Evolutionary conservation across 2,797 vertebrate genomes (phyloP).

Genomic region (Chaetodon trifasciatus): DNA sequence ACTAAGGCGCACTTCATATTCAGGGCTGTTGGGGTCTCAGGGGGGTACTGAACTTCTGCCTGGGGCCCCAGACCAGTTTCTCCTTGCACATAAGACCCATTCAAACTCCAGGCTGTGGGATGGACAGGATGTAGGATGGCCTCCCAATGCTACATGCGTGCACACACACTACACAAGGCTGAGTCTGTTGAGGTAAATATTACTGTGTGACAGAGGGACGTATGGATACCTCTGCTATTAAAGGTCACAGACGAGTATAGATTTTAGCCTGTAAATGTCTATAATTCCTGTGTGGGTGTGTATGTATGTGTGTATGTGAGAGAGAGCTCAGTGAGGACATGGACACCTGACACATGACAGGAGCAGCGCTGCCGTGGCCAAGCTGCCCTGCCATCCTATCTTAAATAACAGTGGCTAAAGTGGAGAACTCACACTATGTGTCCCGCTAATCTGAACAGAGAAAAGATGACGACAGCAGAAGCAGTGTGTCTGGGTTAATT

Average conservation of each 20-base stretch:
- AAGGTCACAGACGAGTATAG: slow-evolving; percentile 46
- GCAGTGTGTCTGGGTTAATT: not conserved
- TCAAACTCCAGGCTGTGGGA: slow-evolving; percentile 85
- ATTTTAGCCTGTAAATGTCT: slow-evolving; percentile 18
- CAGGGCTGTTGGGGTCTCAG: slow-evolving; percentile 43
- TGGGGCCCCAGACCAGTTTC: slow-evolving; percentile 75
- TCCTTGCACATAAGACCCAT: slow-evolving; percentile 92
- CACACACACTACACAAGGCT: slow-evolving; percentile 65
- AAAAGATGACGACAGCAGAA: slow-evolving; percentile 11
- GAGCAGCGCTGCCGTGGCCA: slow-evolving; percentile 25
- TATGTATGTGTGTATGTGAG: too few species aligned
- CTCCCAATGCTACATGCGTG: slow-evolving; percentile 44
- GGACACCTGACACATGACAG: slow-evolving; percentile 41
- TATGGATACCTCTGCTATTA: slow-evolving; percentile 23
- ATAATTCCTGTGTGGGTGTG: slow-evolving; percentile 6
- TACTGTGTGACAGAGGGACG: slow-evolving; percentile 34
- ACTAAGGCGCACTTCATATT: slow-evolving; percentile 64
- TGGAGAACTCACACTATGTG: slow-evolving; percentile 46
- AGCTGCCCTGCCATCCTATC: slow-evolving; percentile 6
- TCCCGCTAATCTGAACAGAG: slow-evolving; percentile 45
- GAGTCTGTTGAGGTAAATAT: slow-evolving; percentile 60
- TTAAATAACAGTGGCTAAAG: slow-evolving; percentile 37
- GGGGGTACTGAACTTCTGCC: slow-evolving; percentile 44
- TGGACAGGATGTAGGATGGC: slow-evolving; percentile 66
- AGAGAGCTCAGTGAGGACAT: slow-evolving; percentile 6